Conservation (phyloP, 2,797 vertebrate species). For the Gallinago stenura region DNA sequence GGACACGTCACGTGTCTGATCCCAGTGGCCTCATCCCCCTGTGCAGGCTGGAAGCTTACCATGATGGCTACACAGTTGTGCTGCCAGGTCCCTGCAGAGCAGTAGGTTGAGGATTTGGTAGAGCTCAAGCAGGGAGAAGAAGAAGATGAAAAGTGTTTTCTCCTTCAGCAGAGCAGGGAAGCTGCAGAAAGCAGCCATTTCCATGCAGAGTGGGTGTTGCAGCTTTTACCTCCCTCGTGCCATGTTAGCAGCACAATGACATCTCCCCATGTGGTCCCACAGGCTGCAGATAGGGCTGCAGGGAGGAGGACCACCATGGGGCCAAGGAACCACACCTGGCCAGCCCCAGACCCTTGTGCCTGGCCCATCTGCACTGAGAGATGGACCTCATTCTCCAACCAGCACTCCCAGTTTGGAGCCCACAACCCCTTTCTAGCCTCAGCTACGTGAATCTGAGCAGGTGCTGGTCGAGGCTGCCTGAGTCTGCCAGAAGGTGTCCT, state of each 20-base stretch:
- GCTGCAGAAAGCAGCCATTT: neutral
- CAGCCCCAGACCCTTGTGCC: neutral
- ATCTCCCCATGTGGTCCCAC: neutral
- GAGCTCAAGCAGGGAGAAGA: neutral
- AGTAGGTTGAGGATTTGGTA: neutral
- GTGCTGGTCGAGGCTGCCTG: neutral
- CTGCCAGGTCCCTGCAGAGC: neutral
- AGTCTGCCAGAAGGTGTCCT: neutral
- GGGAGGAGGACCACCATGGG: neutral
- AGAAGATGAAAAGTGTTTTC: neutral
- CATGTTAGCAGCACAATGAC: neutral
- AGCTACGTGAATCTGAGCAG: neutral
- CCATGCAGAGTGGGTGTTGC: too few relatives aligned
- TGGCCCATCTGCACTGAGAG: neutral
- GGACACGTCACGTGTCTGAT: neutral
- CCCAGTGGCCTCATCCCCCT: neutral
- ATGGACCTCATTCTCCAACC: neutral
- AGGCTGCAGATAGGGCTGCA: too few relatives aligned
- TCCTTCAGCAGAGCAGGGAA: neutral
- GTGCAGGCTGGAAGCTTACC: neutral
- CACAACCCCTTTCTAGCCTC: neutral
- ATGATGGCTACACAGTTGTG: too few relatives aligned
- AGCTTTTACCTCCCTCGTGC: neutral
- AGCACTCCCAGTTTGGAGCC: neutral
- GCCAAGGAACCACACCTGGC: neutral